Evolutionary conservation across 2,113 vertebrate genomes (phyloP), one percentile per base, ranked within the genome.

Genomic region (Oxyura jamaicensis): DNA sequence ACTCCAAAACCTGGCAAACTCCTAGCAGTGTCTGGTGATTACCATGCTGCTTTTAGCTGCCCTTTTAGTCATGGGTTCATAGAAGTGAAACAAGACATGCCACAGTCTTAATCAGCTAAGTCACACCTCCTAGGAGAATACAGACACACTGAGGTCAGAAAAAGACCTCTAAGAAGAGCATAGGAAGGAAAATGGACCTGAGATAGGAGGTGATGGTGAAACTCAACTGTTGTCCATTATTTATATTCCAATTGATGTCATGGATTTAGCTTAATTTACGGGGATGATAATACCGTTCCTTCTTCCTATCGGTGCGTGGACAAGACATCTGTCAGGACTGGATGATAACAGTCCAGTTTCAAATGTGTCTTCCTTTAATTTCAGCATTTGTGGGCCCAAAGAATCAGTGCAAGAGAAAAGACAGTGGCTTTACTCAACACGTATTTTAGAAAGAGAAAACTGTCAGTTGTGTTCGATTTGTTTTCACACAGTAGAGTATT

Each of bases 41-140:
- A 65, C 60, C 84, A 15, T 29, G 80, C 96, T 92, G 92, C 94
- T 95, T 97, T 97, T 95, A 96, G 95, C 83, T 95, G 91, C 86
- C 91, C 94, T 95, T 95, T 84, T 36, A 91, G 92, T 89, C 94
- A 93, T 89, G 96, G 42, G 92, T 78, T 92, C 65, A 6, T 2
- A 86, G 77, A 80, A 75, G 65, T 53, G 73, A 93, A 91, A 91
- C 10, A 26, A 93, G 91, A 82, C 88, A 60, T 82, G 77, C 73
- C 73, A 68, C 83, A 91, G 69, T 58, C 56, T 78, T 68, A 82
- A 88, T 92, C 94, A 86, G 91, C 74, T 26, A 63, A 89, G 89
- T 93, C 91, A 84, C 92, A 93, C 92, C 71, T 94, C 88, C 69
- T 22, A 28, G 88, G 92, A 67, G 81, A 92, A 79, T 25, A 55